Base-by-base conservation (phyloP, 2,888 invertebrate species). In the Xylocampa areola region DNA sequence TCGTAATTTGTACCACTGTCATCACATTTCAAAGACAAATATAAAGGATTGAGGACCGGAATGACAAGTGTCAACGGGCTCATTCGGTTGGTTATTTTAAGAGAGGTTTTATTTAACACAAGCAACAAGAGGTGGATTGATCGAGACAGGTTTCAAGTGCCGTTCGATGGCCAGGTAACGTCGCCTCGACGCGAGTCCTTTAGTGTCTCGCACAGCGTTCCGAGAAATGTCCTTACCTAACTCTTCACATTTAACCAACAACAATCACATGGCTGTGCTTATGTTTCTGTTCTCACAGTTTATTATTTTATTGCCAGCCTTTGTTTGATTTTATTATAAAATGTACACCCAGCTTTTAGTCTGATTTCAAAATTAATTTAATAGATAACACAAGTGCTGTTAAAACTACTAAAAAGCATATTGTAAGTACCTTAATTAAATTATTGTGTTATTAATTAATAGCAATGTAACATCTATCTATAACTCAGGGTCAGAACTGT, bases 21-120 rank as follows among this genome's bases (percentile, higher is more conserved):
- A 94, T 94, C 94, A 93, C 93, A 93, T 93, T 93, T 94, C 92
- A 93, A 94, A 94, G 94, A 94, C 94, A 94, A 94, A 93, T 92
- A 93, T 93, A 94, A 94, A 93, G 92, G 89, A 92, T 94, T 89
- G 94, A 90, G 89, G 85, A 85, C 87, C 88, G 88, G 91, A 90
- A 91, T 93, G 93, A 94, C 92, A 90, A 93, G 92, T 92, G 94
- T 91, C 91, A 91, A 86, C 83, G 86, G 77, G 86, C 84, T 87
- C 91, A 86, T 91, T 90, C 85, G 84, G 85, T 79, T 92, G 92
- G 91, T 89, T n/a, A 92, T 93, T 91, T 93, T 91, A 90, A 91
- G 82, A 92, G 90, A 89, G 86, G 87, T 89, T 93, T 93, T 92
- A 92, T 92, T 92, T 90, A 89, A 92, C 90, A 92, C 88, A 90